Evolutionary conservation across 1,140 invertebrate genomes (phyloP), one percentile per base, ranked within the genome.

Genomic region (Drosophila nebulosa): DNA sequence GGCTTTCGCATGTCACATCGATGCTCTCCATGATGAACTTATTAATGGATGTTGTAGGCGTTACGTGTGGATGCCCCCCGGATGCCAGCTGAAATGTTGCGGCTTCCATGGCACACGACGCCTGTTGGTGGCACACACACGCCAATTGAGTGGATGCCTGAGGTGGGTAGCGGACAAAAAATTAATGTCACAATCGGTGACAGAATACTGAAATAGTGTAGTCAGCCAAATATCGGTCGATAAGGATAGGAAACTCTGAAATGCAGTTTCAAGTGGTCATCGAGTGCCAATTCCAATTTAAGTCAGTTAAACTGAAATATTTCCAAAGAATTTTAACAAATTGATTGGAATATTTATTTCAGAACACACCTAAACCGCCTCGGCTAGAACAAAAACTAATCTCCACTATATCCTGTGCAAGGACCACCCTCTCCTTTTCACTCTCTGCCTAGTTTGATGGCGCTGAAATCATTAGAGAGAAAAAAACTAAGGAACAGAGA

Each of bases 41-140:
- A 65, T 79, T 80, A 85, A 86, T 80, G 80, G 77, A 86, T 80
- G 77, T 85, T 64, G 80, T 74, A 65, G 80, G 80, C 80, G 61
- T 69, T 26, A 14, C 72, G 21, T 53, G 7, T 14, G 30, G 7
- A 50, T 53, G 51, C 35, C 27, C 51, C 26, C 32, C 61, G 42
- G 53, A 64, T 58, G 32, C 35, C 57, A 21, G 55, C 24, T 46
- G 3, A 6, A 74, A 71, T 42, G 63, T 64, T 39, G 66, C 57
- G 71, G 67, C 69, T 62, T 61, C 27, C 22, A 46, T n/a, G 55
- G 26, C 67, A 74, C 39, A 46, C 16, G 67, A 65, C 57, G 52
- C 57, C 69, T 74, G 71, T 36, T 66, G 60, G 35, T 36, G 35
- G 16, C 39, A 46, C 39, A 21, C 39, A 42, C 16, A 42, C 16